These are phyloP conservation scores for Cartodere bifasciata DNA, from an alignment of 2,888 invertebrate genomes.

Conservation along the genomic window DNA sequence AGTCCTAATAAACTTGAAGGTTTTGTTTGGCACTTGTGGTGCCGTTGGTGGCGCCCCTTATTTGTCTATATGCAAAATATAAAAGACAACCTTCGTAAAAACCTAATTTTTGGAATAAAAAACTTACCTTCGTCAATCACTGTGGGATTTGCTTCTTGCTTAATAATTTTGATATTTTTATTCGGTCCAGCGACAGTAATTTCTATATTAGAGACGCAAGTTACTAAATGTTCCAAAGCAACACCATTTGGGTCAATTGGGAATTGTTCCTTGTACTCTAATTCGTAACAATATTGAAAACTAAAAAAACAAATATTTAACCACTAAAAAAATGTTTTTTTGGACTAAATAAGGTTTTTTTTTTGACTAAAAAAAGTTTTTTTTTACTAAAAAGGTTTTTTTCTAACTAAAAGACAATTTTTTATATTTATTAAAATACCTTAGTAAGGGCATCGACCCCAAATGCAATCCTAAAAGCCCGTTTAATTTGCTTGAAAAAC, in stretches of 20 bases:
- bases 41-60: no score
- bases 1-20: no score
- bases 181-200: slow-evolving; percentile 33
- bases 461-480: slow-evolving; percentile 59
- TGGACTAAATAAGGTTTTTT: no score
- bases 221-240: slow-evolving; percentile 78
- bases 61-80: no score
- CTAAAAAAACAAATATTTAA: slow-evolving; percentile 37
- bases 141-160: slow-evolving; percentile 19
- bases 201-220: slow-evolving; percentile 62
- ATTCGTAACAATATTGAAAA: slow-evolving; percentile 69
- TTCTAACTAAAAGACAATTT: no score
- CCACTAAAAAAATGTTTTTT: not conserved
- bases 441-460: slow-evolving; percentile 65
- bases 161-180: slow-evolving; percentile 30
- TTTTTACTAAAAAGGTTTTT: no score
- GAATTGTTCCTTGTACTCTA: slow-evolving; percentile 51
- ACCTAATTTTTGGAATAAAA: slow-evolving; percentile 4
- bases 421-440: slow-evolving; percentile 38
- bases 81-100: no score
- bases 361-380: no score
- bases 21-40: no score
- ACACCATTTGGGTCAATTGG: slow-evolving; percentile 60
- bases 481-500: slow-evolving; percentile 52
- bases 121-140: slow-evolving; percentile 19